Conservation (phyloP, 2,113 vertebrate species). For the Dolichotis patagonum region DNA sequence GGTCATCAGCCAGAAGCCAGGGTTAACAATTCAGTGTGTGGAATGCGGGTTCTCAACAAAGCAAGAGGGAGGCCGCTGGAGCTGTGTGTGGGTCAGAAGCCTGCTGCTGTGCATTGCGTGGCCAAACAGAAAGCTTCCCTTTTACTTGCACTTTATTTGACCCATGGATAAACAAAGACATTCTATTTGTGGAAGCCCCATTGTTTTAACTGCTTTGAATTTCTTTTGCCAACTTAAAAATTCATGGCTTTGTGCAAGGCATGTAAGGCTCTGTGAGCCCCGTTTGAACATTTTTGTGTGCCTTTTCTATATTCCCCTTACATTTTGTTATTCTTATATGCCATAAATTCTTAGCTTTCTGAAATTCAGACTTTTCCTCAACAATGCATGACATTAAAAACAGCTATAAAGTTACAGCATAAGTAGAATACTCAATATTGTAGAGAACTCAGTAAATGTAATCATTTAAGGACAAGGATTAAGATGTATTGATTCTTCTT, state of each 20-base stretch:
- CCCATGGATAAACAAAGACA: conserved; percentile 80
- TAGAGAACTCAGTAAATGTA: neutral
- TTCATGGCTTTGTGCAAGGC: conserved; percentile 51
- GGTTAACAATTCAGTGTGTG: neutral
- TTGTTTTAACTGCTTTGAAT: conserved; percentile 77
- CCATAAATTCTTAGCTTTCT: conserved; percentile 4
- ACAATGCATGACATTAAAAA: conserved; percentile 11
- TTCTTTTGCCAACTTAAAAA: conserved; percentile 73
- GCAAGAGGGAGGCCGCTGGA: neutral
- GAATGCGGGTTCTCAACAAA: conserved; percentile 27
- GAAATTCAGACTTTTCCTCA: conserved; percentile 46
- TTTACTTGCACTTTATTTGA: conserved; percentile 79
- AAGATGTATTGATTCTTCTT: neutral
- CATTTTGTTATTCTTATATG: neutral
- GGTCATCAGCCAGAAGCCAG: neutral
- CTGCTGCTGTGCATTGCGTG: neutral
- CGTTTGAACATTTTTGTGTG: neutral
- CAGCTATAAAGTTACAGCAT: neutral
- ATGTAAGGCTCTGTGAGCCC: neutral
- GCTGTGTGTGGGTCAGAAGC: conserved; percentile 21
- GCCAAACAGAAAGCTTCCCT: conserved; percentile 67
- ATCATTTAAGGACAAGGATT: neutral
- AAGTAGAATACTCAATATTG: neutral
- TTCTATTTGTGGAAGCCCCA: conserved; percentile 80
- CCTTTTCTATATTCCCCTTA: neutral